Conservation (phyloP, 2,888 invertebrate species). For the Clivina fossor region DNA sequence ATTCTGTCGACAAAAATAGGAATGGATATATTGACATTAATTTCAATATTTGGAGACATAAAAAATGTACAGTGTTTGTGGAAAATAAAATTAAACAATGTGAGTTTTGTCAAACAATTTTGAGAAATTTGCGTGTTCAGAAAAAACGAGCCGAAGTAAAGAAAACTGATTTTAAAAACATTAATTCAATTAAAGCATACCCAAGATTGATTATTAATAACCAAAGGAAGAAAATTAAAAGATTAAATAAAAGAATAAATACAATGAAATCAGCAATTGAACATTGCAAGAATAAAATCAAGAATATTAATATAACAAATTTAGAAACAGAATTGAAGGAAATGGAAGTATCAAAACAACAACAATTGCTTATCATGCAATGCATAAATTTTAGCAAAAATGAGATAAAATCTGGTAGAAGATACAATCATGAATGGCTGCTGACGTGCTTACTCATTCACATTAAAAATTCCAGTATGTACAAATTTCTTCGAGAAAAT, state of each 20-base stretch:
- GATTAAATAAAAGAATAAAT: background rate
- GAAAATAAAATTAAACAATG: too few species aligned
- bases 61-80: too few species aligned
- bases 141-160: too few species aligned
- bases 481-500: constrained; percentile 19
- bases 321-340: constrained; percentile 3
- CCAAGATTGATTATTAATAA: constrained; percentile 1
- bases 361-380: constrained; percentile 8
- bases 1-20: too few species aligned
- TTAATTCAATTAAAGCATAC: background rate
- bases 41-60: too few species aligned
- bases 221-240: background rate
- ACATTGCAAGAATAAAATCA: constrained; percentile 5
- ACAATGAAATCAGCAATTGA: background rate
- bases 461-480: constrained; percentile 16
- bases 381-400: constrained; percentile 3
- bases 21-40: too few species aligned
- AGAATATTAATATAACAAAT: constrained; percentile 2
- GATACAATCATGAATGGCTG: constrained; percentile 4
- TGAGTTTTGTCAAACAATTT: too few species aligned
- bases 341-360: too few species aligned
- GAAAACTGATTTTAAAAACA: too few species aligned
- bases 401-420: background rate
- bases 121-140: too few species aligned
- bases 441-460: constrained; percentile 21